Evolutionary conservation across 2,888 invertebrate species (phyloP).

Genomic region (Theodoxus fluviatilis): DNA sequence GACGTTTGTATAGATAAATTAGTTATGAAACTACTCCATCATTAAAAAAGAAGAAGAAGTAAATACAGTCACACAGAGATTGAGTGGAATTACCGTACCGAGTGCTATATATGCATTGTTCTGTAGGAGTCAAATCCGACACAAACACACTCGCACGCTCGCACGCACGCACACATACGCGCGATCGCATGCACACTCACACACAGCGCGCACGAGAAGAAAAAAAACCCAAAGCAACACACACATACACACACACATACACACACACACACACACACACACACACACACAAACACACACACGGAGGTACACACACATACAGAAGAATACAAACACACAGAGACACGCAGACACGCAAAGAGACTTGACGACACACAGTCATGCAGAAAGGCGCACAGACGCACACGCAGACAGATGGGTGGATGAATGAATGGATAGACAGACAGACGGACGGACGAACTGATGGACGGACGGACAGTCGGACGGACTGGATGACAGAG

Average conservation of each 20-base stretch:
- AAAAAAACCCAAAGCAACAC: not conserved
- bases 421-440: not conserved
- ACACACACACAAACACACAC: slow-evolving; percentile 6
- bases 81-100: no score
- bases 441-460: not conserved
- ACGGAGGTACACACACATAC: not conserved
- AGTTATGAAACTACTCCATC: no score
- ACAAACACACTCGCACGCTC: no score
- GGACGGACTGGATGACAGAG: not conserved
- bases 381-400: not conserved
- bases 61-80: no score
- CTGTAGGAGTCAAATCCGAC: no score
- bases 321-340: not conserved
- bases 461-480: not conserved
- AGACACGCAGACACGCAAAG: not conserved
- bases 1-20: no score
- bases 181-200: no score
- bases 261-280: slow-evolving; percentile 7
- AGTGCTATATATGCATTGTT: no score
- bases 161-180: no score
- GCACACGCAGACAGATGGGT: not conserved
- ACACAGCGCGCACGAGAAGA: not conserved
- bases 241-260: slow-evolving; percentile 15
- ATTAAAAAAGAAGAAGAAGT: no score
- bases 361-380: not conserved